A percentile compares a stretch with the other conserved stretches of the same genome.
phyloP scores from a whole-genome alignment of 1,140 invertebrate genomes.

The Orius laevigatus region DNA sequence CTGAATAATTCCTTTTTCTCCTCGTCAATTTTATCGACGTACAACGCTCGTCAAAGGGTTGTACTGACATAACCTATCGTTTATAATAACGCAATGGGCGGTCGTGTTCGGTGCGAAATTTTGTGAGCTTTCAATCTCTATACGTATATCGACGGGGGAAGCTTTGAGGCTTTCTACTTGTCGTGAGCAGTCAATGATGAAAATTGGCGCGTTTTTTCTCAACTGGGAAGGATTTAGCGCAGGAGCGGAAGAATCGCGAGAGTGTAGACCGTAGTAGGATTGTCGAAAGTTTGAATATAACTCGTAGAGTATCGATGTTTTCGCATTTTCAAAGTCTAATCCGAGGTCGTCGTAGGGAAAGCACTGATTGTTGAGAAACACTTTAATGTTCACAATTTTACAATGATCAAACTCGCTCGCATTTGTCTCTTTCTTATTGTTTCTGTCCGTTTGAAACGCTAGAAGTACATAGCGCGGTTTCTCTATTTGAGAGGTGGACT shows the following conservation, averaged over 20 bases:
- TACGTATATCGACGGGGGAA: slow-evolving; percentile 21
- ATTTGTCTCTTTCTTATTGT: slow-evolving; percentile 14
- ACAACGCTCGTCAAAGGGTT: no score
- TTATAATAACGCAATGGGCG: slow-evolving; percentile 24
- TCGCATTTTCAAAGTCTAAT: slow-evolving; percentile 14
- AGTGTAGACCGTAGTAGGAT: no score
- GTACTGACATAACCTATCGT: slow-evolving; percentile 16
- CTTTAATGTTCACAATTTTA: slow-evolving; percentile 20
- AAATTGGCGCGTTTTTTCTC: no score
- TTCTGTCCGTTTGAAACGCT: slow-evolving; percentile 20
- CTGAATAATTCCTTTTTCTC: no score
- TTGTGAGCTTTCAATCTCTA: slow-evolving; percentile 21
- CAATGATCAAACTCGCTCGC: slow-evolving; percentile 21
- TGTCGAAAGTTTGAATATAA: no score
- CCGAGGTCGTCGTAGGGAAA: slow-evolving; percentile 24
- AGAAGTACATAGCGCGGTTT: slow-evolving; percentile 23
- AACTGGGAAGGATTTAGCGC: no score
- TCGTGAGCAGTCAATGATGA: no score
- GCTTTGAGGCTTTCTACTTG: slow-evolving; percentile 22
- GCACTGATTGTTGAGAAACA: slow-evolving; percentile 24
- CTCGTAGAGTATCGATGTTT: slow-evolving; percentile 13
- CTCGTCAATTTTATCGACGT: no score
- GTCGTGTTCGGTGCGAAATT: slow-evolving; percentile 21
- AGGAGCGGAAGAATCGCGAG: no score
- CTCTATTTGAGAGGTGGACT: slow-evolving; percentile 22